phyloP scores from a whole-genome alignment of 1,140 invertebrate genomes.

The Ridgeia piscesae region DNA sequence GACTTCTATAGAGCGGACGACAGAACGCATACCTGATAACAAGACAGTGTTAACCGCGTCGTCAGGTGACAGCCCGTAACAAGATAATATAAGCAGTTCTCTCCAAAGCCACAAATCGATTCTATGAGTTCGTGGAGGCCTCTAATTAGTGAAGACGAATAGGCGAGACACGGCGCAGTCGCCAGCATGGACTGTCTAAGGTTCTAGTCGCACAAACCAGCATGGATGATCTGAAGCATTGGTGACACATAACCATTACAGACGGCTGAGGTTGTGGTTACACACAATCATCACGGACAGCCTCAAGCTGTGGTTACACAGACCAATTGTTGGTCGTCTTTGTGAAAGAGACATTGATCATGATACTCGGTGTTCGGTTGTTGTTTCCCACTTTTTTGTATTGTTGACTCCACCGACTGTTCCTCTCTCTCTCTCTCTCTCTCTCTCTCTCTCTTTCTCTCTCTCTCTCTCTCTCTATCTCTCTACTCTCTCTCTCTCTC shows the following conservation, averaged over 20 bases:
- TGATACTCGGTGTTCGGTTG: too few relatives aligned
- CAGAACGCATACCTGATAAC: background rate
- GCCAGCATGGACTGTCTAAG: background rate
- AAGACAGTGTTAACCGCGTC: background rate
- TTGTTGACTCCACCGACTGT: too few relatives aligned
- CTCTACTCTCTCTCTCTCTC: too few relatives aligned
- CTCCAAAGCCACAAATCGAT: background rate
- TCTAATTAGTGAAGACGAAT: background rate
- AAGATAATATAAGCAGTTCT: background rate
- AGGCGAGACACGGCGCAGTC: background rate
- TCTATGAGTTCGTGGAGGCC: background rate
- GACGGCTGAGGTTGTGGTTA: background rate
- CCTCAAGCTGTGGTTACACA: background rate
- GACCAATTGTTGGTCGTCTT: too few relatives aligned
- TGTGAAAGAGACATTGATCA: too few relatives aligned
- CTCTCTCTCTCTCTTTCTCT: too few relatives aligned
- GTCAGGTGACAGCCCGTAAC: background rate
- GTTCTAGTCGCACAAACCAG: background rate
- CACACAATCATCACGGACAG: background rate
- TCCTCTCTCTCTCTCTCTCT: too few relatives aligned
- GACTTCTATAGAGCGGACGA: background rate
- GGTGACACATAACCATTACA: background rate
- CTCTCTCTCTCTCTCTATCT: too few relatives aligned
- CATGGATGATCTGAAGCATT: background rate
- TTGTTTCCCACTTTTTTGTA: too few relatives aligned